Evolutionary conservation across 37 sponge, comb jelly and placozoan species (phyloP), one percentile per base, ranked within the genome.

Genomic region (Oopsacas minuta): DNA sequence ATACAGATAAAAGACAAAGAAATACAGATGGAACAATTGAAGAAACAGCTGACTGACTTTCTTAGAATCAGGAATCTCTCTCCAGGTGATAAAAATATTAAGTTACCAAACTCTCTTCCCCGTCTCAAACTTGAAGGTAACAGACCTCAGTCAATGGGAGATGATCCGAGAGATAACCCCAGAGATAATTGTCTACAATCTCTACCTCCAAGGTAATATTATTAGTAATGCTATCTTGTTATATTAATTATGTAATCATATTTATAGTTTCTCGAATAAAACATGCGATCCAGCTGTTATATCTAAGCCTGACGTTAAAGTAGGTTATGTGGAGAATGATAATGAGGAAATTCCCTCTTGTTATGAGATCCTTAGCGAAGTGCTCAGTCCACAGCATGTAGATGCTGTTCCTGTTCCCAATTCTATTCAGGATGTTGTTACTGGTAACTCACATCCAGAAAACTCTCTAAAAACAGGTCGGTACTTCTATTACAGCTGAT

Each of bases 41-140:
- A 61, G 75, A 10, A 61, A n/a, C 75, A 61, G 75, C 75, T 61
- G 22, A 61, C n/a, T n/a, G n/a, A n/a, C n/a, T n/a, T n/a, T n/a
- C n/a, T n/a, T n/a, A n/a, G n/a, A n/a, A n/a, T n/a, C n/a, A n/a
- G n/a, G n/a, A n/a, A n/a, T n/a, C n/a, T n/a, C n/a, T n/a, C n/a
- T n/a, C n/a, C n/a, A n/a, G n/a, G n/a, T n/a, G n/a, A n/a, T n/a
- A n/a, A n/a, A n/a, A n/a, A n/a, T n/a, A n/a, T n/a, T n/a, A n/a
- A n/a, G n/a, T n/a, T n/a, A n/a, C n/a, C 49, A 8, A 15, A 42
- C 49, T 15, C 49, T 42, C 49, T 42, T 15, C 8, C 49, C 49
- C 49, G 49, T 42, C 49, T 42, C 49, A 42, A 42, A 42, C 12
- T 42, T 42, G 49, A 42, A 42, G 8, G 12, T 42, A 42, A 15